phyloP scores from a whole-genome alignment of 2,888 invertebrate species.

The Eupithecia subumbrata region DNA sequence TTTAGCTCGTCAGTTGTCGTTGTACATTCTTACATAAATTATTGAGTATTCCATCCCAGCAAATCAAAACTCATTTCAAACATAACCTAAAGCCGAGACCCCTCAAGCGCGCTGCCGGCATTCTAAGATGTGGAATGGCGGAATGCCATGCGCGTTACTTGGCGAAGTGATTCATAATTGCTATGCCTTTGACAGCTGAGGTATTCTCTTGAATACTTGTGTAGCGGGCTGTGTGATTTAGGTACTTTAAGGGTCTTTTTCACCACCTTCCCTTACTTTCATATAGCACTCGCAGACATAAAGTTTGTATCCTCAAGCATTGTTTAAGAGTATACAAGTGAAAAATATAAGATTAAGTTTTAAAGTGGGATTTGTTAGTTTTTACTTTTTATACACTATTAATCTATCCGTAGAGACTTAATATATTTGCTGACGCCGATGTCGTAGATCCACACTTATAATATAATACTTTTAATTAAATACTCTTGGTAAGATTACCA shows the following conservation, averaged over 20 bases:
- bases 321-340: too few relatives aligned
- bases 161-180: constrained; percentile 40
- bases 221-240: constrained; percentile 15
- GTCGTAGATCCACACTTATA: too few relatives aligned
- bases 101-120: constrained; percentile 4
- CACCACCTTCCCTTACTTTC: neutral
- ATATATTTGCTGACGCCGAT: too few relatives aligned
- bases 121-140: constrained; percentile 30
- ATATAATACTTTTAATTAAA: too few relatives aligned
- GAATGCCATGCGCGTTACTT: constrained; percentile 33
- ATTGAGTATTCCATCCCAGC: constrained; percentile 3
- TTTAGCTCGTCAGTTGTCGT: neutral
- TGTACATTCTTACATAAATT: neutral
- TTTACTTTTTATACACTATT: too few relatives aligned
- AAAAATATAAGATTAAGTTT: too few relatives aligned
- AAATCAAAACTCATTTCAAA: constrained; percentile 2
- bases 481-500: too few relatives aligned
- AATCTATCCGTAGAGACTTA: too few relatives aligned
- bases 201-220: constrained; percentile 37
- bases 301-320: neutral
- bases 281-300: neutral
- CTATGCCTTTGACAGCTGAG: constrained; percentile 43
- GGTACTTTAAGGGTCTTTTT: neutral
- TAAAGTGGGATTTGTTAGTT: too few relatives aligned
- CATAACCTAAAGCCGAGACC: neutral